Percentiles rank a stretch among this genome's conserved stretches.
Evolutionary conservation across 2,888 invertebrate species (phyloP).

Genomic region (Scaptomyza flava): DNA sequence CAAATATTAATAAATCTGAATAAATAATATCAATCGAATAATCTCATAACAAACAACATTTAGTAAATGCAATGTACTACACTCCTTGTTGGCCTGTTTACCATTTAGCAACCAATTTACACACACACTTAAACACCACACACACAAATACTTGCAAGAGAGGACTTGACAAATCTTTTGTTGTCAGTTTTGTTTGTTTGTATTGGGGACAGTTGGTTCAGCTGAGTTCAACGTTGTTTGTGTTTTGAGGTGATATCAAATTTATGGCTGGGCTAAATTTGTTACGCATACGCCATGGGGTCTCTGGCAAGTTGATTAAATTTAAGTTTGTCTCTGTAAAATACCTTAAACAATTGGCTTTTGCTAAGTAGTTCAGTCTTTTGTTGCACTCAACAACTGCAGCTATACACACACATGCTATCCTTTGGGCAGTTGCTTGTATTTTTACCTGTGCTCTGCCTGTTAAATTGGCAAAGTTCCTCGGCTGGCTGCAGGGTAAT

Average conservation of each 20-base stretch:
- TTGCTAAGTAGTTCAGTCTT: no score
- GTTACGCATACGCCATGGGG: slow-evolving; percentile 25
- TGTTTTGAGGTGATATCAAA: slow-evolving; percentile 11
- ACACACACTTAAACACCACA: not conserved
- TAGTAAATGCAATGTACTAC: not conserved
- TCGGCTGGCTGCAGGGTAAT: slow-evolving; percentile 51
- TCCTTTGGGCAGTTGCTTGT: slow-evolving; percentile 22
- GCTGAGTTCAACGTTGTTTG: slow-evolving; percentile 6
- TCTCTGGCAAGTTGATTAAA: slow-evolving; percentile 35
- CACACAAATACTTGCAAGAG: not conserved
- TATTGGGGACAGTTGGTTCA: slow-evolving; percentile 5
- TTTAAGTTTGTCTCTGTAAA: slow-evolving; percentile 16
- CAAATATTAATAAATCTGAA: not conserved
- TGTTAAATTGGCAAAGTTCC: slow-evolving; percentile 52
- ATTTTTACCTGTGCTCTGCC: slow-evolving; percentile 16
- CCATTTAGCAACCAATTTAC: slow-evolving; percentile 11
- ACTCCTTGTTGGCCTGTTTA: not conserved
- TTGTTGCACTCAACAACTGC: no score
- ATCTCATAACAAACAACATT: not conserved
- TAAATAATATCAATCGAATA: not conserved
- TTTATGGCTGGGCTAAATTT: slow-evolving; percentile 16
- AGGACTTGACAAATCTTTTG: slow-evolving; percentile 20
- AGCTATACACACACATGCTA: slow-evolving; percentile 7
- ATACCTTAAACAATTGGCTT: no score
- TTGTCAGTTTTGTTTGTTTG: slow-evolving; percentile 17